These are phyloP conservation scores for Alloscopus bannaensis DNA, from an alignment of 2,888 invertebrate genomes.

Conservation along the genomic window DNA sequence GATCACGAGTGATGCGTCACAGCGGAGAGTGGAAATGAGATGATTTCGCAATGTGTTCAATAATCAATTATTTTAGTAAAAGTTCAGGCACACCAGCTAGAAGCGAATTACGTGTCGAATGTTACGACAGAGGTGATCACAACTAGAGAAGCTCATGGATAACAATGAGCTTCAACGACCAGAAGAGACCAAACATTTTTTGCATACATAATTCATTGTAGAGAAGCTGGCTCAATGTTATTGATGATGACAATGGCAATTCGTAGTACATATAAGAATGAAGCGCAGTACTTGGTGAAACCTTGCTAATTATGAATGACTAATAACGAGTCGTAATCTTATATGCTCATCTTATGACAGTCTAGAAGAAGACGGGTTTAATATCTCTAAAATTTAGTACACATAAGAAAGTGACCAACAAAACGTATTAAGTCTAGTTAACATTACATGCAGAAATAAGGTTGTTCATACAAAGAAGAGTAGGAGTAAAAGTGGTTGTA, in stretches of 20 bases:
- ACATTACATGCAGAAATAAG: too few relatives aligned
- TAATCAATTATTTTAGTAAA: slow-evolving; percentile 4
- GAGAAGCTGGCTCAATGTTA: background rate
- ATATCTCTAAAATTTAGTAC: too few relatives aligned
- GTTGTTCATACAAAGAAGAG: too few relatives aligned
- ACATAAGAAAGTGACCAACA: slow-evolving; percentile 32
- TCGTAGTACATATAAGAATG: background rate
- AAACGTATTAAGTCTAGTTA: too few relatives aligned
- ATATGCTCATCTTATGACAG: too few relatives aligned
- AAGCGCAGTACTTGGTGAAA: slow-evolving; percentile 10
- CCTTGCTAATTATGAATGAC: slow-evolving; percentile 51
- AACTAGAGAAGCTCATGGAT: slow-evolving; percentile 1
- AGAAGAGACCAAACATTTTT: too few relatives aligned
- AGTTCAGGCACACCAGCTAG: background rate
- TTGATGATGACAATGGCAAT: background rate
- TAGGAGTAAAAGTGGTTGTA: too few relatives aligned
- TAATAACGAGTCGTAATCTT: slow-evolving; percentile 18
- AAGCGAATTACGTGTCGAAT: background rate
- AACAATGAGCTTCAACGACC: background rate
- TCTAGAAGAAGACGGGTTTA: too few relatives aligned
- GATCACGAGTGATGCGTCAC: too few relatives aligned
- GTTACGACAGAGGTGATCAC: slow-evolving; percentile 2
- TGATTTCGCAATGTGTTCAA: slow-evolving; percentile 1
- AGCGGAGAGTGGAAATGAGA: background rate
- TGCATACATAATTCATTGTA: background rate